Base-by-base conservation (phyloP, 2,113 vertebrate species). In the Labrus mixtus region DNA sequence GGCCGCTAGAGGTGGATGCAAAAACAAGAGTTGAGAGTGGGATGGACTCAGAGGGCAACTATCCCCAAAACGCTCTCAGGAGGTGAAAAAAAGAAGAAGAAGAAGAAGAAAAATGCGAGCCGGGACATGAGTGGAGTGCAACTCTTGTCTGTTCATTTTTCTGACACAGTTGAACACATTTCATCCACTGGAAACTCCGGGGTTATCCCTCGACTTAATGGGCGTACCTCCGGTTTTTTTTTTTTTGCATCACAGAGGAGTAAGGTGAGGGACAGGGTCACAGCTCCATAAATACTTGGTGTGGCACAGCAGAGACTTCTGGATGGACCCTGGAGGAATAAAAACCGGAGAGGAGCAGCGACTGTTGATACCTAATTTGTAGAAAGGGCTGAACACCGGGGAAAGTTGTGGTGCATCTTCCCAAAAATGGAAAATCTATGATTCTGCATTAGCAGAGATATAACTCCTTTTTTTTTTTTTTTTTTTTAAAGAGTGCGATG, bases 1-100 rank as follows among this genome's bases (percentile, higher is more conserved):
- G 93, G 93, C 95, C 96, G 95, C 96, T 96, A 78, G 90, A 91
- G 88, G 89, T 89, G 89, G 90, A 89, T 95, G 95, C 93, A 95
- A 94, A 95, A 87, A 91, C 78, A 85, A 80, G 83, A 83, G 76
- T 83, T 77, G 70, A 87, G 89, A 87, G 91, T 91, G 93, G 93
- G 91, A 93, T 91, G 91, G 93, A 91, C 89, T 89, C 85, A 54
- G 76, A 84, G 88, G 89, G 89, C 90, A 89, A 85, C 70, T 76
- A 72, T 65, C 65, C 85, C 87, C 83, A 83, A 76, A 71, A 69
- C 86, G 73, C 46, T 76, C 83, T 46, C 46, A 10, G 1, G 25
- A 15, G 46, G 8, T n/a, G 19, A 41, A 43, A n/a, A n/a, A 29
- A 50, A 56, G 5, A 29, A 11, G 8, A 39, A 11, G 6, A 41